Evolutionary conservation across 2,113 vertebrate species (phyloP), one percentile per base, ranked within the genome.

Genomic region (Aix galericulata): DNA sequence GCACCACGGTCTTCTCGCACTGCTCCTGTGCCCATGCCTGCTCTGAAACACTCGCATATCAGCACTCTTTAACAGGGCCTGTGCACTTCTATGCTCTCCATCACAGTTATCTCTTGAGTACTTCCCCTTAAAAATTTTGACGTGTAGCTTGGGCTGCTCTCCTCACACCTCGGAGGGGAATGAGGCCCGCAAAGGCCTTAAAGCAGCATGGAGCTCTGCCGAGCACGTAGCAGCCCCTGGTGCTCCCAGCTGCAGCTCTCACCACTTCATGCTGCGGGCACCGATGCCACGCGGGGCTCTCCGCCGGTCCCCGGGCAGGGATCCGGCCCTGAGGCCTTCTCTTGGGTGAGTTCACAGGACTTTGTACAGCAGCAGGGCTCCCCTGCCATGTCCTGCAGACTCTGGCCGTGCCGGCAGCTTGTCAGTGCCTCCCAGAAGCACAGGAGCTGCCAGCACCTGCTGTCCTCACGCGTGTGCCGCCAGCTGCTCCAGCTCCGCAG

Each of bases 61-160:
- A 4, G 17, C 3, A 9, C n/a, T 26, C 82, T 46, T 38, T 4
- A 6, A 18, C 46, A 8, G 34, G 27, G 34, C 68, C 25, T 2
- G 11, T 2, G 18, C 2, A 16, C 40, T 34, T 10, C 62, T 6
- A 4, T 3, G 2, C 3, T 2, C 74, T 38, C 74, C 15, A 9
- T 20, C 67, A 16, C 8, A 3, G 6, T 7, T 15, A 0, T 5
- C 7, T 16, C 62, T 12, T 0, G 1, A 40, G 46, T 26, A 31
- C 18, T 50, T 36, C 60, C 48, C 48, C 74, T 79, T 68, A n/a
- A 14, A 32, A 60, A 66, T 23, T 26, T 11, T 6, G 60, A 40
- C 17, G 3, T 3, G 15, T 13, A 31, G 55, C 75, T 44, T 8
- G 50, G 44, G 36, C 56, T 53, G 36, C n/a, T 64, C 42, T 40